Conservation (phyloP, 1,140 invertebrate species). For the Chionoecetes opilio region DNA sequence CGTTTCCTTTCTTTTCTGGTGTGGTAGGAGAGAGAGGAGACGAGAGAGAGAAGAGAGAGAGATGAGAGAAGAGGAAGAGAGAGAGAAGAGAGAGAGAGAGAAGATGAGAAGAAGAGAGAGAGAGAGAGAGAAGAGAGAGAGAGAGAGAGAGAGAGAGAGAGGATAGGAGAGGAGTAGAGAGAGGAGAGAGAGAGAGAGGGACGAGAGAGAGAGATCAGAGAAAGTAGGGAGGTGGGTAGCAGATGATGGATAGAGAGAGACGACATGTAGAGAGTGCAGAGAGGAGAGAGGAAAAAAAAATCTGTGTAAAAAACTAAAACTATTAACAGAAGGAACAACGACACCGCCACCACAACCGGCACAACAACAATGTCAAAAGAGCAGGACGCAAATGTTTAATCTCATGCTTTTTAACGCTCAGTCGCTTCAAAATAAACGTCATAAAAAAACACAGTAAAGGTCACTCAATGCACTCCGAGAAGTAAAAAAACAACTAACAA, state of each 20-base stretch:
- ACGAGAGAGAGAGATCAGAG: neutral
- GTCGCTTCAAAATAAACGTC: too few species aligned
- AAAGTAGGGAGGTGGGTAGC: neutral
- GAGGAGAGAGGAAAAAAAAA: neutral
- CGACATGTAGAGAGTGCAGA: neutral
- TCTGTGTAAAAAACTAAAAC: too few species aligned
- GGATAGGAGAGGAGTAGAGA: neutral
- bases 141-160: neutral
- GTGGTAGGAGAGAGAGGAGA: neutral
- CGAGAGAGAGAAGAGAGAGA: neutral
- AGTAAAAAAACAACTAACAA: too few species aligned
- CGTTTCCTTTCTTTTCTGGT: too few species aligned
- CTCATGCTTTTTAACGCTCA: too few species aligned
- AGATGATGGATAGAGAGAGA: neutral
- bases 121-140: neutral
- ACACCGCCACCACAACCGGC: too few species aligned
- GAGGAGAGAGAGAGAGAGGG: neutral
- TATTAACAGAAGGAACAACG: too few species aligned
- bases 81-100: too few species aligned
- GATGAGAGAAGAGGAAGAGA: neutral
- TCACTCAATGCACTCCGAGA: too few species aligned
- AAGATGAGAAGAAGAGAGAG: neutral
- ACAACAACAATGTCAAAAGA: too few species aligned
- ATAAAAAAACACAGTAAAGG: too few species aligned
- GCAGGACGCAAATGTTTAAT: too few species aligned